phyloP scores from a whole-genome alignment of 92 coral and sea anemone genomes.

The Chrysogorgia sp. region DNA sequence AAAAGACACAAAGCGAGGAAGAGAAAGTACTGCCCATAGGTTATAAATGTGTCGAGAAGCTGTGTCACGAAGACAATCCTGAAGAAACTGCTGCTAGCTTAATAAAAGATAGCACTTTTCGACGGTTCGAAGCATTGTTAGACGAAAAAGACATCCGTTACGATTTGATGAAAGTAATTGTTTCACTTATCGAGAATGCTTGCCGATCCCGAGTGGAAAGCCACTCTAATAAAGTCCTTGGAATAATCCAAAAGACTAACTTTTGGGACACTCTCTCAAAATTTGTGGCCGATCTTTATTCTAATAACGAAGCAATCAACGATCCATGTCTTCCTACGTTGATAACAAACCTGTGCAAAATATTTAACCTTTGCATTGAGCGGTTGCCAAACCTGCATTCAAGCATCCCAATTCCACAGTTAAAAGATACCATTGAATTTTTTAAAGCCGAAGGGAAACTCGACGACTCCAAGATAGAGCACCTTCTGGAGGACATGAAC shows the following conservation, averaged over 20 bases:
- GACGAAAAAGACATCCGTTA: constrained; percentile 18
- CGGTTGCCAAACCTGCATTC: constrained; percentile 25
- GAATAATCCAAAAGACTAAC: constrained; percentile 3
- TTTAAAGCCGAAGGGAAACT: constrained; percentile 34
- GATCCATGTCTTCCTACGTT: constrained; percentile 9
- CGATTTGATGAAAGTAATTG: constrained; percentile 30
- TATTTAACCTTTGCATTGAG: neutral
- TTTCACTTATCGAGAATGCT: constrained; percentile 25
- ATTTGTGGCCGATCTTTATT: constrained; percentile 18
- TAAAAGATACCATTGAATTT: constrained; percentile 37
- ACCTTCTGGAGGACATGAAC: constrained; percentile 41
- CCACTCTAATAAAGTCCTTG: constrained; percentile 15
- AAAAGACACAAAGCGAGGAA: neutral
- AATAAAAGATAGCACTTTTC: constrained; percentile 12
- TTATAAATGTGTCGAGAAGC: constrained; percentile 21
- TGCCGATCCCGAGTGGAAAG: constrained; percentile 25
- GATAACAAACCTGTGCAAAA: constrained; percentile 15
- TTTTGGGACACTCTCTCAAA: constrained; percentile 5
- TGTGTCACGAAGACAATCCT: constrained; percentile 7
- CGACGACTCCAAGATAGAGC: constrained; percentile 14
- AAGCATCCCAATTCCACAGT: constrained; percentile 65
- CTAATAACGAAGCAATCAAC: neutral
- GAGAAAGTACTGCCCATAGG: constrained; percentile 1
- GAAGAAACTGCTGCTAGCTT: constrained; percentile 30
- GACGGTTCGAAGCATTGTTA: constrained; percentile 39